Percentiles rank a stretch among this genome's conserved stretches.
Evolutionary conservation across 2,113 vertebrate genomes (phyloP).

Genomic region (Phalacrocorax brasilianus): DNA sequence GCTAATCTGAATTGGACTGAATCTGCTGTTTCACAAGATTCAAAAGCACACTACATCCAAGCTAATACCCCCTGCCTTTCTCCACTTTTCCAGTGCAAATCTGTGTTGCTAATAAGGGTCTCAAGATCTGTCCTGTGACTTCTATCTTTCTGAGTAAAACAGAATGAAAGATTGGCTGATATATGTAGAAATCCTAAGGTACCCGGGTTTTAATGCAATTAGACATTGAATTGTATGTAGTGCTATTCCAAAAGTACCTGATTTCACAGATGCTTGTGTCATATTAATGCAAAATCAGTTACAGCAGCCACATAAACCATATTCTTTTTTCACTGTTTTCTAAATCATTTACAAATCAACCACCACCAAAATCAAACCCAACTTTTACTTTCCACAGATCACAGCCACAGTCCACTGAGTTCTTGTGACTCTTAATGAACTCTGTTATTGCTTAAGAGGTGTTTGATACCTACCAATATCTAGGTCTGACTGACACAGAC

Average conservation of each 20-base stretch:
- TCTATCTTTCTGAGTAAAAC: background rate
- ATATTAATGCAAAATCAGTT: background rate
- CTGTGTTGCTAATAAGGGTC: background rate
- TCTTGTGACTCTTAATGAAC: background rate
- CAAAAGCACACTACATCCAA: background rate
- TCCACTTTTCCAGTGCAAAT: background rate
- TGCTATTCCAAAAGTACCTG: background rate
- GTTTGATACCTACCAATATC: background rate
- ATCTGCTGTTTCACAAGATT: background rate
- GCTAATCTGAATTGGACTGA: background rate
- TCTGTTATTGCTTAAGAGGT: background rate
- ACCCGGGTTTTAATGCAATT: background rate
- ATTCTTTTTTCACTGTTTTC: background rate
- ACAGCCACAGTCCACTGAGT: background rate
- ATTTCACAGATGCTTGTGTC: background rate
- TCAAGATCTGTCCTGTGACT: background rate
- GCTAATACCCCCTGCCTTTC: background rate
- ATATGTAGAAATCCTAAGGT: background rate
- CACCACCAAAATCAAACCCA: background rate
- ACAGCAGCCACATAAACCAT: background rate
- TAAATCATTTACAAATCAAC: background rate
- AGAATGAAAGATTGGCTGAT: background rate
- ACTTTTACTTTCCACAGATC: background rate
- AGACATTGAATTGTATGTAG: background rate
- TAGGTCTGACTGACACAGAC: background rate